These are phyloP conservation scores for Tragelaphus scriptus DNA, from an alignment of 2,113 vertebrate genomes.

Conservation along the genomic window DNA sequence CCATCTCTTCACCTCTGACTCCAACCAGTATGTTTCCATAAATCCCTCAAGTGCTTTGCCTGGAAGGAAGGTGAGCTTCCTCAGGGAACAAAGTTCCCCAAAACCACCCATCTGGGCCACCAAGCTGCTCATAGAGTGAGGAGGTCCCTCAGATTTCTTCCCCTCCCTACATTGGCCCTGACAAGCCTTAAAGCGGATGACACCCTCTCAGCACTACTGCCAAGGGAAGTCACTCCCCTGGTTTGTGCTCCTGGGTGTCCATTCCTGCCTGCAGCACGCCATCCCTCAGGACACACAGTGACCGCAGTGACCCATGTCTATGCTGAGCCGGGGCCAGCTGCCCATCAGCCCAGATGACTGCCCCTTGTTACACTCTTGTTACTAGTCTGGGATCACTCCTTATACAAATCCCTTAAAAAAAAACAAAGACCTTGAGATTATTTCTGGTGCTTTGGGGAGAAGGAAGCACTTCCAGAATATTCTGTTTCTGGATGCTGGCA, in stretches of 20 bases:
- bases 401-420: background rate
- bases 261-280: background rate
- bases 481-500: background rate
- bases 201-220: background rate
- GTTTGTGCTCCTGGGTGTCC: background rate
- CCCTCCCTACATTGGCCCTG: background rate
- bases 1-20: background rate
- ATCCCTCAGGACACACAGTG: background rate
- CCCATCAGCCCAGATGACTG: background rate
- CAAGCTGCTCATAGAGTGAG: background rate
- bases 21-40: conserved; percentile 29
- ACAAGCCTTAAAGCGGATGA: background rate
- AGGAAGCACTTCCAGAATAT: background rate
- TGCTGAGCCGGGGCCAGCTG: background rate
- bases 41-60: background rate
- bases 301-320: background rate
- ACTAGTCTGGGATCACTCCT: background rate
- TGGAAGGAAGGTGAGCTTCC: background rate
- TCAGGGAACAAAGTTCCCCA: background rate
- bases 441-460: too few relatives aligned
- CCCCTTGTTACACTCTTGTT: fast-evolving
- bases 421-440: too few relatives aligned
- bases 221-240: background rate
- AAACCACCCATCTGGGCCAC: background rate
- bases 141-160: background rate